Conservation (phyloP, 2,113 vertebrate genomes). For the Takifugu bimaculatus region DNA sequence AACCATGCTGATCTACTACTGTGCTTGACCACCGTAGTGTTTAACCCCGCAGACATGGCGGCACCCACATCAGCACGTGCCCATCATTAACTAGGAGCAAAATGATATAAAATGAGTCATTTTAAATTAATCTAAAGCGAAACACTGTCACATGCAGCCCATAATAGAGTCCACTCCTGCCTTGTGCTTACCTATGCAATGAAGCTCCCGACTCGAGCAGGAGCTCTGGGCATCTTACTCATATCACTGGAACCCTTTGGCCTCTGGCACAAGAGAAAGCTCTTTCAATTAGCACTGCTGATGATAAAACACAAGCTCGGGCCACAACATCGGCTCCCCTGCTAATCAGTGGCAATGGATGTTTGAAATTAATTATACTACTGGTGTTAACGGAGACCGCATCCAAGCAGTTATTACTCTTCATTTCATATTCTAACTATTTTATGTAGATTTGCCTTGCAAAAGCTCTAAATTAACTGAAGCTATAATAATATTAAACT, state of each 20-base stretch:
- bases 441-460: slow-evolving; percentile 35
- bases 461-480: slow-evolving; percentile 32
- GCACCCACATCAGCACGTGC: too few relatives aligned
- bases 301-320: slow-evolving; percentile 57
- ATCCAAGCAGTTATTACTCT: slow-evolving; percentile 44
- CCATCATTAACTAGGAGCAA: neutral
- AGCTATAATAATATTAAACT: slow-evolving; percentile 8
- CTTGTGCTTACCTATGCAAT: slow-evolving; percentile 32
- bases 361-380: slow-evolving; percentile 57
- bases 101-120: neutral
- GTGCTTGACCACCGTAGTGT: slow-evolving; percentile 40
- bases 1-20: slow-evolving; percentile 45
- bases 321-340: slow-evolving; percentile 49
- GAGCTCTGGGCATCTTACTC: slow-evolving; percentile 25
- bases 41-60: slow-evolving; percentile 33
- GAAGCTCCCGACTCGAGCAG: neutral
- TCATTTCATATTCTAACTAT: slow-evolving; percentile 41
- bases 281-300: slow-evolving; percentile 54
- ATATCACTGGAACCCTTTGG: slow-evolving; percentile 38
- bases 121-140: slow-evolving; percentile 54
- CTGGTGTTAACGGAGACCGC: slow-evolving; percentile 33
- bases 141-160: slow-evolving; percentile 40
- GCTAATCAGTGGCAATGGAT: slow-evolving; percentile 58
- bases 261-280: slow-evolving; percentile 19
- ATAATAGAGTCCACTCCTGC: slow-evolving; percentile 23